These are phyloP conservation scores for Diorhabda sublineata DNA, from an alignment of 1,140 invertebrate species.

Conservation along the genomic window DNA sequence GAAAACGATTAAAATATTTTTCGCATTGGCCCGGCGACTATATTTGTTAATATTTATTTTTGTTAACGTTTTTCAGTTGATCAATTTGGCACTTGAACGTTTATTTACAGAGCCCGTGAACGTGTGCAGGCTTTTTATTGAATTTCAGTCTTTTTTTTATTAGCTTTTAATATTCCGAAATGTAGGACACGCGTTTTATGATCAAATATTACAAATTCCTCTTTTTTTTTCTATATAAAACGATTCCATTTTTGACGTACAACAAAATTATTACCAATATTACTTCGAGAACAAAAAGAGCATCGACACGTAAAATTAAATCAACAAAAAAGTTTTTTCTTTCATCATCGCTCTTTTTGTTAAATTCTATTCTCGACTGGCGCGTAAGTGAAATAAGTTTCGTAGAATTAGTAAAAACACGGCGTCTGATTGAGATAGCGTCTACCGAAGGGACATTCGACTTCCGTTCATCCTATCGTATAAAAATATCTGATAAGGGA, in stretches of 20 bases:
- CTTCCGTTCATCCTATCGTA: conserved; percentile 1
- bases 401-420: neutral
- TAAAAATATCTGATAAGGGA: neutral
- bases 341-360: too few species aligned
- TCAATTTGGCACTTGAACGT: neutral
- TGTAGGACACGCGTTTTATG: neutral
- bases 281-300: too few species aligned
- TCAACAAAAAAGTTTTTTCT: too few species aligned
- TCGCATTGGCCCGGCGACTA: neutral
- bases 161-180: neutral
- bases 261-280: too few species aligned
- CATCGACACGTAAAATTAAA: too few species aligned
- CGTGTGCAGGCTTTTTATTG: neutral
- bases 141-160: neutral
- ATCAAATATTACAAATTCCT: too few species aligned
- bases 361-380: too few species aligned
- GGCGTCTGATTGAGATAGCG: conserved; percentile 5
- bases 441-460: neutral
- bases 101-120: neutral
- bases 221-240: too few species aligned
- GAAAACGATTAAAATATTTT: too few species aligned
- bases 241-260: too few species aligned
- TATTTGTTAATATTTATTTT: neutral
- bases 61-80: neutral
- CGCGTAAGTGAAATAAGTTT: too few species aligned